Evolutionary conservation across 2,888 invertebrate genomes (phyloP), one percentile per base, ranked within the genome.

Genomic region (Koerneria pararmatus): DNA sequence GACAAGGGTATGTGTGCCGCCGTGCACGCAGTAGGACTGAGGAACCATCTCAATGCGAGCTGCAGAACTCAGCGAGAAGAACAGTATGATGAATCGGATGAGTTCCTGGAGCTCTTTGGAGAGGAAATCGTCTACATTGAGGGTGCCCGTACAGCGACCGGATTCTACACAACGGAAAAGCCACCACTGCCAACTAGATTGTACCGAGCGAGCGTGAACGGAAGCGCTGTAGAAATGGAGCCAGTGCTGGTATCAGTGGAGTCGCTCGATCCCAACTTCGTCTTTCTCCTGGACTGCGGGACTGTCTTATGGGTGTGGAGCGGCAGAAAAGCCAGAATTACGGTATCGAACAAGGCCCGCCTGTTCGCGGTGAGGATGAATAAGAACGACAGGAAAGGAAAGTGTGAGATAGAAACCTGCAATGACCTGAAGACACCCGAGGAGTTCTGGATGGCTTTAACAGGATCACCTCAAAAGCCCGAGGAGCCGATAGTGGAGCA

Each of bases 331-430:
- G 84, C 86, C 1, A 84, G 80, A 67, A 77, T 79, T 22, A 81
- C 82, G 1, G 75, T 81, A 2, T 71, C 82, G 8, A 82, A 77
- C 64, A 83, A 83, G 65, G 80, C 77, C 58, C 87, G 94, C 62
- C 86, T 99, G 19, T 89, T 98, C 87, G 92, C 95, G 2, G 98
- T 98, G 84, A 97, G 97, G 85, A 92, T 99, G 67, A 98, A 95
- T 85, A 97, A 97, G 85, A 93, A 94, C 82, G 98, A 99, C 85
- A 87, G 97, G 27, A 98, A 98, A 84, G 93, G 92, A 83, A 91
- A 91, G 83, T 90, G 54, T 24, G 94, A 95, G 81, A 90, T 98
- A 66, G 86, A 91, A 51, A 89, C 91, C 0, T 91, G 93, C 83
- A 87, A 87, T 46, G 91, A 92, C 84, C 91, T 90, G 0, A 88